A percentile compares a stretch with the other conserved stretches of the same genome.
These are phyloP conservation scores for Archocentrus centrarchus DNA, from an alignment of 2,113 vertebrate genomes.

Conservation along the genomic window DNA sequence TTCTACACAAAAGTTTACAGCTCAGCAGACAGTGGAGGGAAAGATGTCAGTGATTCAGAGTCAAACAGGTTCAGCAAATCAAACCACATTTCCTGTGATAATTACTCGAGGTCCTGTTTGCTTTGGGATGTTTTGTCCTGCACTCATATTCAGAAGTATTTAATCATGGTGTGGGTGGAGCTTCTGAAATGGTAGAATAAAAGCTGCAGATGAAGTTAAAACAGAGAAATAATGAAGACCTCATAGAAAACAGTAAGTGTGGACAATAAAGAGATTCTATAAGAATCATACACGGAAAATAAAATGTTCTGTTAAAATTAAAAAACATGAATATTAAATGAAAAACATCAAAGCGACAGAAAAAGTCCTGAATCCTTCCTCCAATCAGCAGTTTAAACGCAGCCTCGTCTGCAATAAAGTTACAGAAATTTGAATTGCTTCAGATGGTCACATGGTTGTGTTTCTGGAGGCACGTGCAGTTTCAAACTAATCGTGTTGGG, in stretches of 20 bases:
- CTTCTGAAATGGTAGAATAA: too few species aligned
- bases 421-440: too few species aligned
- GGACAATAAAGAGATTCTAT: not conserved
- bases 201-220: not conserved
- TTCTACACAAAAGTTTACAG: not conserved
- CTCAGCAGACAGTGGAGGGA: not conserved
- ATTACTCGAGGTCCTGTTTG: not conserved
- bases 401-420: too few species aligned
- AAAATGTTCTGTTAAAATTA: fast-evolving
- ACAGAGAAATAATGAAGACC: too few species aligned
- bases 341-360: not conserved
- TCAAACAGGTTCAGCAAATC: not conserved
- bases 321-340: not conserved
- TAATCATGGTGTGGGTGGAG: not conserved
- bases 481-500: too few species aligned
- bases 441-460: too few species aligned
- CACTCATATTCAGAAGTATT: not conserved
- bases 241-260: not conserved
- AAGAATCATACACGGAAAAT: not conserved
- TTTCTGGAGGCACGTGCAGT: too few species aligned
- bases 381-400: too few species aligned
- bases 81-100: not conserved
- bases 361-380: too few species aligned
- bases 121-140: not conserved
- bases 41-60: not conserved